These are phyloP conservation scores for Lagodon rhomboides DNA, from an alignment of 2,797 vertebrate species.

Conservation along the genomic window DNA sequence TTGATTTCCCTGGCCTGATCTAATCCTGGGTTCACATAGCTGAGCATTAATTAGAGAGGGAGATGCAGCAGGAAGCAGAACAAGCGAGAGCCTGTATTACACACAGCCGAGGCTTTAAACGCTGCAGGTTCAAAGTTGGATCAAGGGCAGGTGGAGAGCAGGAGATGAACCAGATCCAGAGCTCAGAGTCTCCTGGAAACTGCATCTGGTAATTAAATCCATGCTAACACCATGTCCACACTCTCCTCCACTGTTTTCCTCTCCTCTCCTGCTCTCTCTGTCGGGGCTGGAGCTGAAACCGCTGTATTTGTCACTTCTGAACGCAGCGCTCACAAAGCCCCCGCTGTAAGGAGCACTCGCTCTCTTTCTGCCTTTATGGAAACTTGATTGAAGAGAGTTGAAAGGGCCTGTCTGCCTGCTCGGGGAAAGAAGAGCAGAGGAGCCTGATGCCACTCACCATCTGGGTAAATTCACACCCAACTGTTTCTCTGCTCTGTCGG, in stretches of 20 bases:
- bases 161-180: conserved; percentile 41
- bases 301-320: conserved; percentile 63
- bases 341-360: conserved; percentile 57
- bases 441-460: conserved; percentile 66
- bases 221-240: conserved; percentile 16
- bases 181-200: conserved; percentile 51
- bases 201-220: conserved; percentile 51
- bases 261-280: conserved; percentile 24
- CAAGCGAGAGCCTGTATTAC: conserved; percentile 35
- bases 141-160: conserved; percentile 43
- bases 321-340: conserved; percentile 51
- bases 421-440: conserved; percentile 48
- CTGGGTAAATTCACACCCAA: conserved; percentile 49
- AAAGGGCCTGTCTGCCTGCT: conserved; percentile 72
- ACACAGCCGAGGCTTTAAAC: conserved; percentile 60
- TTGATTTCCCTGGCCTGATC: conserved; percentile 81
- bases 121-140: conserved; percentile 64
- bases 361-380: conserved; percentile 72
- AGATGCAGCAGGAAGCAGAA: conserved; percentile 53
- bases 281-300: conserved; percentile 51
- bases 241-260: conserved; percentile 34
- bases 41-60: conserved; percentile 77
- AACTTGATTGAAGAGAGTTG: conserved; percentile 79
- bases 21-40: conserved; percentile 79
- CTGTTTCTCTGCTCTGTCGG: not conserved